A percentile compares a stretch with the other conserved stretches of the same genome.
Conservation (phyloP, 2,888 invertebrate species). For the Limnephilus auricula region DNA sequence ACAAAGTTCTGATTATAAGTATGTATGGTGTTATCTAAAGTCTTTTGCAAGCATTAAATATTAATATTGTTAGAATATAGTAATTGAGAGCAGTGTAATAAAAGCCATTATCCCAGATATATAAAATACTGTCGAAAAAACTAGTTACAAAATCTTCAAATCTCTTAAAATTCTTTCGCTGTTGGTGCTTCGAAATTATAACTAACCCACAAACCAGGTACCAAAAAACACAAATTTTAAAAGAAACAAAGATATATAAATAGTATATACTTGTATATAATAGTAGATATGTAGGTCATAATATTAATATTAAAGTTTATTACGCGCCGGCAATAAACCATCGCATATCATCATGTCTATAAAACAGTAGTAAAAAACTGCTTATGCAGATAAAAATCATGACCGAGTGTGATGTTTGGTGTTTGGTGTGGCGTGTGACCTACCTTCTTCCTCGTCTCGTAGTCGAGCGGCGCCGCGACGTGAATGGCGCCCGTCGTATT, state of each 20-base stretch:
- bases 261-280: not conserved
- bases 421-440: constrained; percentile 67
- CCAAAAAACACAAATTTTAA: not conserved
- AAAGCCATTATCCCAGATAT: not conserved
- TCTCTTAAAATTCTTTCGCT: too few relatives aligned
- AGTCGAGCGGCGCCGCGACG: constrained; percentile 77
- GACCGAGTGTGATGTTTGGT: not conserved
- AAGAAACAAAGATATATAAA: not conserved
- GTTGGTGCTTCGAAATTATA: too few relatives aligned
- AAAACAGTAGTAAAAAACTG: constrained; percentile 1
- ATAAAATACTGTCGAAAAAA: not conserved
- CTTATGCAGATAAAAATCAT: not conserved
- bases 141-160: too few relatives aligned
- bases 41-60: too few relatives aligned
- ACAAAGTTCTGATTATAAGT: too few relatives aligned
- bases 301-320: not conserved
- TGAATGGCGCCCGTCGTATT: constrained; percentile 78
- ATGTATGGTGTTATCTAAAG: too few relatives aligned
- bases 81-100: too few relatives aligned
- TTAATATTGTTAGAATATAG: too few relatives aligned
- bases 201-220: not conserved
- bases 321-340: not conserved
- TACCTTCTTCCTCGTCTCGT: constrained; percentile 76
- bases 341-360: not conserved
- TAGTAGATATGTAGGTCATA: not conserved